These are phyloP conservation scores for Diachrysia chrysitis DNA, from an alignment of 2,888 invertebrate genomes.

Conservation along the genomic window DNA sequence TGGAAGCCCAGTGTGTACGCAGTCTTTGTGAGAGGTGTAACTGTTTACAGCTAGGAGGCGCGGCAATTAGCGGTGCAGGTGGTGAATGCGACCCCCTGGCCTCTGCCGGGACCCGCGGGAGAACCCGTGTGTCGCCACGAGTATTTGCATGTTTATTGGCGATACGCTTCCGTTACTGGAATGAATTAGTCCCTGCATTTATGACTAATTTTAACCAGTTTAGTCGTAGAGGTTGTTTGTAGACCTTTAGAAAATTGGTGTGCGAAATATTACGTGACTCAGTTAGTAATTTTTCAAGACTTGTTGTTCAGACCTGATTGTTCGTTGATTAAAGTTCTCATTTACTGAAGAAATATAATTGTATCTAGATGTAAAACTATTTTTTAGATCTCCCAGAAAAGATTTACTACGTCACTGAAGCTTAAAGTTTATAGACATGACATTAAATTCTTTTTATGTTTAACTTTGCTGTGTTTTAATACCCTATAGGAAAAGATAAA, in stretches of 20 bases:
- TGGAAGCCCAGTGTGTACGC: conserved; percentile 62
- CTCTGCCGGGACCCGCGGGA: conserved; percentile 62
- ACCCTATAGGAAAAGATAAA: background rate
- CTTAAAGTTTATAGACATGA: too few species aligned
- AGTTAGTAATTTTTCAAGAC: too few species aligned
- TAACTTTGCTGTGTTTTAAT: background rate
- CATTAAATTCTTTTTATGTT: too few species aligned
- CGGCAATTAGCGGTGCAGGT: conserved; percentile 86
- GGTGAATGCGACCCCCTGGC: conserved; percentile 85
- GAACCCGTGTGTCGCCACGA: conserved; percentile 62
- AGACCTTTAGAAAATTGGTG: background rate
- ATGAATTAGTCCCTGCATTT: conserved; percentile 54
- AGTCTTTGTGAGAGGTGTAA: conserved; percentile 78
- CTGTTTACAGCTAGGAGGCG: conserved; percentile 82
- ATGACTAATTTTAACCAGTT: conserved; percentile 15
- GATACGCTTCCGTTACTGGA: conserved; percentile 71
- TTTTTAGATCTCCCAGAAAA: too few species aligned
- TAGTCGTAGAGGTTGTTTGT: conserved; percentile 5
- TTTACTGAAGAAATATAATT: too few species aligned
- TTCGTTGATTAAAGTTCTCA: too few species aligned
- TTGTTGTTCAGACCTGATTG: too few species aligned
- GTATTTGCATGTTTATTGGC: conserved; percentile 79
- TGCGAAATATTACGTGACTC: background rate
- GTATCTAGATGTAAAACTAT: too few species aligned
- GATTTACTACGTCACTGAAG: too few species aligned